phyloP scores from a whole-genome alignment of 2,888 invertebrate genomes.

The Rapana venosa region DNA sequence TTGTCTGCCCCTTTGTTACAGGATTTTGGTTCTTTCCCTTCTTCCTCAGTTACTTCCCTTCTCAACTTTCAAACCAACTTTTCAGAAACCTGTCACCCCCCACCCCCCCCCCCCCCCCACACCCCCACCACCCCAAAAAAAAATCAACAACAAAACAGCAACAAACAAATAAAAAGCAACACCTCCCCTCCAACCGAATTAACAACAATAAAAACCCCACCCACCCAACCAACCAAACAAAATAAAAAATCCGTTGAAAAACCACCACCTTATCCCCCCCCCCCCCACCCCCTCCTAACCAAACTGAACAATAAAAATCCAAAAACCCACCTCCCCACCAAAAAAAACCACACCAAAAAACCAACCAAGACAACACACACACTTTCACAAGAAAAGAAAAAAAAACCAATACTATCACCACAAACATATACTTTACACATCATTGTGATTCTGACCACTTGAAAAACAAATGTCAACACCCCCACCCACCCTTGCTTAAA shows the following conservation, averaged over 20 bases:
- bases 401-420: no score
- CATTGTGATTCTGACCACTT: no score
- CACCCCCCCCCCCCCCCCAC: not conserved
- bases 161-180: not conserved
- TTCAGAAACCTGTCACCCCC: no score
- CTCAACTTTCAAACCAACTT: no score
- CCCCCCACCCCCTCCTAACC: not conserved
- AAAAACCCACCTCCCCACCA: not conserved
- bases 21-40: not conserved
- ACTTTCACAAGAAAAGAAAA: no score
- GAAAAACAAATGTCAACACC: no score
- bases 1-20: slow-evolving; percentile 16
- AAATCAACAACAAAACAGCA: not conserved
- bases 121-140: not conserved
- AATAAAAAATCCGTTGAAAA: no score
- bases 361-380: no score
- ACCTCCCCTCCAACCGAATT: not conserved
- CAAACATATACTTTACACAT: no score
- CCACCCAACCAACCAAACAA: not conserved
- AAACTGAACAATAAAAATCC: not conserved
- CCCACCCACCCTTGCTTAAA: no score
- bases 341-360: not conserved
- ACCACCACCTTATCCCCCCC: not conserved
- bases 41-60: not conserved
- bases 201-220: not conserved